Evolutionary conservation across 2,797 vertebrate species (phyloP).

Genomic region (Aulostomus chinensis): DNA sequence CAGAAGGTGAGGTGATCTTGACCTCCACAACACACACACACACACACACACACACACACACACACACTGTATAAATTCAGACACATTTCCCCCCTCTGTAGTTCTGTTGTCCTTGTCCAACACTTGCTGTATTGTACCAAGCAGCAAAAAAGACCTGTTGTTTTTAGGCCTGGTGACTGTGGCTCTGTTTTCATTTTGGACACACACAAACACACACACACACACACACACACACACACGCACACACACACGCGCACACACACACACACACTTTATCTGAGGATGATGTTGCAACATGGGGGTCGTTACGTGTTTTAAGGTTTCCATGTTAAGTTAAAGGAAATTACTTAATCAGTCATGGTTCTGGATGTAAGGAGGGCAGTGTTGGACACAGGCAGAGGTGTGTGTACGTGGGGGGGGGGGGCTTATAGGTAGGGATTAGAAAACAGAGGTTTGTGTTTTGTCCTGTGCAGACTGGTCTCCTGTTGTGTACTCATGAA

Average conservation of each 20-base stretch:
- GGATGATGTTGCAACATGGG: background rate
- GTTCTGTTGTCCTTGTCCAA: too few relatives aligned
- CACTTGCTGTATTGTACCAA: conserved; percentile 62
- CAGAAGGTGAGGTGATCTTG: too few relatives aligned
- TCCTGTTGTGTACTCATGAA: conserved; percentile 55
- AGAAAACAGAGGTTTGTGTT: conserved; percentile 55
- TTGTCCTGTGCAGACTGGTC: conserved; percentile 48
- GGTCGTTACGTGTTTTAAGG: background rate
- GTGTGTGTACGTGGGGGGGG: background rate
- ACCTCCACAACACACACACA: too few relatives aligned
- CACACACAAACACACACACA: conserved; percentile 3
- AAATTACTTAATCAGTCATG: conserved; percentile 54
- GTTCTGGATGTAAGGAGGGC: conserved; percentile 31
- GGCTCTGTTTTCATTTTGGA: conserved; percentile 52
- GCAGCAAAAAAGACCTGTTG: conserved; percentile 65
- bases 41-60: too few relatives aligned
- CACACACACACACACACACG: conserved; percentile 20
- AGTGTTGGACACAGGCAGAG: conserved; percentile 21
- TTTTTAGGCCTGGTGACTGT: conserved; percentile 45
- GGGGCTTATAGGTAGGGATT: conserved; percentile 26
- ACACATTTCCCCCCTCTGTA: too few relatives aligned
- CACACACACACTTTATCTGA: conserved; percentile 13
- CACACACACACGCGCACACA: conserved; percentile 4
- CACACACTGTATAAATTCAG: too few relatives aligned
- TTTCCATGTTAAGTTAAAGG: conserved; percentile 19